Percentiles rank a stretch among this genome's conserved stretches.
Conservation (phyloP, 2,888 invertebrate genomes). For the Ornithoptera priamus region DNA sequence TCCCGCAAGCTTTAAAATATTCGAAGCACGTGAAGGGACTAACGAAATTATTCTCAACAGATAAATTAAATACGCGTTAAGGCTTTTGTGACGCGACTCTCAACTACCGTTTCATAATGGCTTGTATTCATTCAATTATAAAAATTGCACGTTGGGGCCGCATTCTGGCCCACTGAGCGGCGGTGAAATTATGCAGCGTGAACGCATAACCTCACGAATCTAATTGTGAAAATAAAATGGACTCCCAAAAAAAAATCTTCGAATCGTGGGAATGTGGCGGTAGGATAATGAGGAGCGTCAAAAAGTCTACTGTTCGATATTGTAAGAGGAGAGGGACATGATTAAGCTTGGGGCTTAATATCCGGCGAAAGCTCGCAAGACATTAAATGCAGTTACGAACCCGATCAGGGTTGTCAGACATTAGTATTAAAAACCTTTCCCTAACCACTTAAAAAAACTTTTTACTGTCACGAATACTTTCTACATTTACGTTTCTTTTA, state of each 20-base stretch:
- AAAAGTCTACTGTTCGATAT: constrained; percentile 66
- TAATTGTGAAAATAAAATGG: constrained; percentile 66
- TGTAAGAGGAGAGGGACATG: constrained; percentile 64
- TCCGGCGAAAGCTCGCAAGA: constrained; percentile 71
- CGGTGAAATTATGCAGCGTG: constrained; percentile 73
- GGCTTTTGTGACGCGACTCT: constrained; percentile 47
- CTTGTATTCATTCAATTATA: constrained; percentile 54
- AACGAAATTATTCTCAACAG: constrained; percentile 41
- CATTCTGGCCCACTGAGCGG: constrained; percentile 44
- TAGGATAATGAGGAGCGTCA: constrained; percentile 66
- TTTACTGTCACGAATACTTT: not conserved
- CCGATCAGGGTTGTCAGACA: constrained; percentile 46
- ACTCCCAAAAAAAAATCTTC: constrained; percentile 52
- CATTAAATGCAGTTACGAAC: constrained; percentile 61
- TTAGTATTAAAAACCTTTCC: not conserved
- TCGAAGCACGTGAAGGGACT: constrained; percentile 38
- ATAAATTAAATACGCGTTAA: constrained; percentile 58
- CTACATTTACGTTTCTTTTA: no score
- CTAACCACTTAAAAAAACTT: not conserved
- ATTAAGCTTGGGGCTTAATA: constrained; percentile 72
- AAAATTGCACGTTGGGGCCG: constrained; percentile 46
- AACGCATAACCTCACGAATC: constrained; percentile 70
- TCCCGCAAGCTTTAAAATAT: constrained; percentile 33
- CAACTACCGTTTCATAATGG: constrained; percentile 42
- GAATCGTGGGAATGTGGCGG: constrained; percentile 71